Conservation (phyloP, 2,113 vertebrate species). For the Anguilla japonica region DNA sequence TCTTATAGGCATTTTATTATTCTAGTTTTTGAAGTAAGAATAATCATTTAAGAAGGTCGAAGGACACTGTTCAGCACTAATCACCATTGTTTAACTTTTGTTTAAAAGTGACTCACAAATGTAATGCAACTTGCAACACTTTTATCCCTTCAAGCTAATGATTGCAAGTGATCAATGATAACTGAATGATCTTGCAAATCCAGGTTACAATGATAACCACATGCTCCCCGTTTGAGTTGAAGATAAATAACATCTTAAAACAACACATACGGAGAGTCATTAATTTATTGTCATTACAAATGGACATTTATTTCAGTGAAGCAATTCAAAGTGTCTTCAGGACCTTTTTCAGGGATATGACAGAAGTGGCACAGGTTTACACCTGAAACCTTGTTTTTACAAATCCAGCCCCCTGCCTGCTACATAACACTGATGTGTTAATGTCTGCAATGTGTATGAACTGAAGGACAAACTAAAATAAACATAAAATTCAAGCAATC, state of each 20-base stretch:
- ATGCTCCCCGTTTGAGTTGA: background rate
- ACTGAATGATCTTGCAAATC: background rate
- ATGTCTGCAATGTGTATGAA: background rate
- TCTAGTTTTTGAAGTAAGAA: background rate
- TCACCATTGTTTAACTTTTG: background rate
- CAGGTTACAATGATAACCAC: background rate
- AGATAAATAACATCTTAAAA: background rate
- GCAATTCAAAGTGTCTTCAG: background rate
- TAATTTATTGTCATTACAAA: background rate
- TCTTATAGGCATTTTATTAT: background rate
- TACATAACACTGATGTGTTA: background rate
- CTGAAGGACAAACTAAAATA: too few species aligned
- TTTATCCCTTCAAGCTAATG: background rate
- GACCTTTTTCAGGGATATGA: background rate
- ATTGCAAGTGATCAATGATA: background rate
- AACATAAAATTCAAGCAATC: too few species aligned
- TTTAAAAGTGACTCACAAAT: background rate
- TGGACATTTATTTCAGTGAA: background rate
- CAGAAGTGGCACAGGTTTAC: background rate
- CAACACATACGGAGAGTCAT: background rate
- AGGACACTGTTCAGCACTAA: background rate
- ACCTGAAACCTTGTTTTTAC: background rate
- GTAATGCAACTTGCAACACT: background rate
- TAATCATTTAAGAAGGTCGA: background rate
- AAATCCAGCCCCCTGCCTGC: background rate